Conservation (phyloP, 2,797 vertebrate genomes). For the Pseudochromis fuscus region DNA sequence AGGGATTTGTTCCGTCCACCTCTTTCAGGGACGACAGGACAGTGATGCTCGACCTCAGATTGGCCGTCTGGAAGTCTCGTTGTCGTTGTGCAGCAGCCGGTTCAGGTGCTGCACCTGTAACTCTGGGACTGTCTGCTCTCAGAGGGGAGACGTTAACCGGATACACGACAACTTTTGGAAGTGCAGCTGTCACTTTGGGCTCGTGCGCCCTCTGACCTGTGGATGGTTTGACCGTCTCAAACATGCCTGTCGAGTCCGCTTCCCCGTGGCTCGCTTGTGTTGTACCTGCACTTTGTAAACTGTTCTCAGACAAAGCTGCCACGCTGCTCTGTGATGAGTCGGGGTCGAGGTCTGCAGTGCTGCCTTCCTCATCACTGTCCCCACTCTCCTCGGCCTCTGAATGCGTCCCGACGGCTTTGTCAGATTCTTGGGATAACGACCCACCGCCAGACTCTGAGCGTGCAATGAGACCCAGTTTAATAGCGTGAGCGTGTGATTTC, state of each 20-base stretch:
- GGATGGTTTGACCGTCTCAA: constrained; percentile 79
- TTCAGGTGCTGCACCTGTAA: constrained; percentile 86
- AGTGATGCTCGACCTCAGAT: constrained; percentile 80
- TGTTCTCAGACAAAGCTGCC: constrained; percentile 83
- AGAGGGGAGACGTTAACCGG: constrained; percentile 91
- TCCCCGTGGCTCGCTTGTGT: constrained; percentile 82
- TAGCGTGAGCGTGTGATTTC: constrained; percentile 97
- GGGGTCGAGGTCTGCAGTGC: constrained; percentile 87
- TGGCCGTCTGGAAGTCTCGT: constrained; percentile 86
- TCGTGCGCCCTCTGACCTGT: constrained; percentile 82
- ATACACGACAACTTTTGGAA: constrained; percentile 96
- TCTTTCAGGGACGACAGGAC: constrained; percentile 87
- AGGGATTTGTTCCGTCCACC: constrained; percentile 83
- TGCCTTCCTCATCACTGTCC: constrained; percentile 95
- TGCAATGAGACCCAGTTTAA: constrained; percentile 94
- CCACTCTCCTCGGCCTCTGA: constrained; percentile 95
- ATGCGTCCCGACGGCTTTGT: constrained; percentile 91
- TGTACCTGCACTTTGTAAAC: constrained; percentile 81
- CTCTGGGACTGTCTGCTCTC: constrained; percentile 91
- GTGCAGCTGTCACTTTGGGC: constrained; percentile 86
- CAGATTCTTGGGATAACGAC: constrained; percentile 93
- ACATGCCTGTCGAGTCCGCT: constrained; percentile 58
- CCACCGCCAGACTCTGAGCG: constrained; percentile 91
- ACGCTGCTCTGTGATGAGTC: constrained; percentile 88
- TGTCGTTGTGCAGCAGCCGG: constrained; percentile 88